These are phyloP conservation scores for Drosophila setosimentum DNA, from an alignment of 2,888 invertebrate species.

Conservation along the genomic window DNA sequence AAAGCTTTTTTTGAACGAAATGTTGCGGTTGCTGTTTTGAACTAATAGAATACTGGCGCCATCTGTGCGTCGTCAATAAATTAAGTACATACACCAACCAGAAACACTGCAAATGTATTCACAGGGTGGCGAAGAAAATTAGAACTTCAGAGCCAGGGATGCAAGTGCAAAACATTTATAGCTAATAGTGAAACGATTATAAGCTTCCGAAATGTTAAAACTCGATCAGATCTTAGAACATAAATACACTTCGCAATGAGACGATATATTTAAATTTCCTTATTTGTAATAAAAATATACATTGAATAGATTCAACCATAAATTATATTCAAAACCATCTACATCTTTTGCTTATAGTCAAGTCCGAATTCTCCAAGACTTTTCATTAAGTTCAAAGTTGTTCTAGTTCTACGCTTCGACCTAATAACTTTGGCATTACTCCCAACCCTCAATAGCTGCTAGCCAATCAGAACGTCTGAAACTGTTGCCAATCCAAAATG, in stretches of 20 bases:
- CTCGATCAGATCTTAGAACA: neutral
- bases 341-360: neutral
- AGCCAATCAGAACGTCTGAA: constrained; percentile 67
- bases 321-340: neutral
- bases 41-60: neutral
- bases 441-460: neutral
- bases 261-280: neutral
- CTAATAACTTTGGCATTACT: neutral
- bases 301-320: neutral
- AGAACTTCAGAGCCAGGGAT: neutral
- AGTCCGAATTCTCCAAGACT: neutral
- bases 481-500: constrained; percentile 81
- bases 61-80: neutral
- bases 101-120: too few relatives aligned
- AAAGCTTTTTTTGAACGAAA: neutral
- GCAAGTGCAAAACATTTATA: neutral
- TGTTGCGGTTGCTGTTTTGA: rapidly evolving
- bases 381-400: neutral
- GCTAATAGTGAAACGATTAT: neutral
- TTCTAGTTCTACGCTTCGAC: neutral
- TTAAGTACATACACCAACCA: neutral
- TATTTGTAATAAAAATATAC: neutral
- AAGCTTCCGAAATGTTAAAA: neutral
- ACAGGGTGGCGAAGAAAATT: neutral
- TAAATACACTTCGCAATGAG: neutral